Conservation (phyloP, 2,113 vertebrate genomes). For the Cyprinodon brontotheroides region DNA sequence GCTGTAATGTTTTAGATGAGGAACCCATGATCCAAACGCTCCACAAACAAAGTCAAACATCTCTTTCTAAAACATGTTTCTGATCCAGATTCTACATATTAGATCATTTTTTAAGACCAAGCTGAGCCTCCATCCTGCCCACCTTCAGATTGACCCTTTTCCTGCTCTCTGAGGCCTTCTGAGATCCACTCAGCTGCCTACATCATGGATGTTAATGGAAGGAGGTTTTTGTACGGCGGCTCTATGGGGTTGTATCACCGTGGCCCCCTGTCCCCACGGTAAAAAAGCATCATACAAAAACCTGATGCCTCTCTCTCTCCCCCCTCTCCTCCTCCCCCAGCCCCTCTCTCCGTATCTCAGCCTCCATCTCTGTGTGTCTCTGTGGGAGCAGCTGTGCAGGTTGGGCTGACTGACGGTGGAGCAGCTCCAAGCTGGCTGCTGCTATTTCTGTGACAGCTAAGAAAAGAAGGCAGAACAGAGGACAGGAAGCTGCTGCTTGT, state of each 20-base stretch:
- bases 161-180: not conserved
- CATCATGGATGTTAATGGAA: slow-evolving; percentile 31
- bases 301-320: slow-evolving; percentile 26
- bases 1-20: not conserved
- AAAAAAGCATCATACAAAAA: slow-evolving; percentile 89
- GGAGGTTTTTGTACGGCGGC: slow-evolving; percentile 90
- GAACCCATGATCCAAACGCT: not conserved
- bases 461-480: slow-evolving; percentile 42
- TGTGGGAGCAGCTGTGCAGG: slow-evolving; percentile 52
- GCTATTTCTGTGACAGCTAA: slow-evolving; percentile 76
- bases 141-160: not conserved
- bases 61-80: not conserved
- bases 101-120: not conserved
- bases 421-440: slow-evolving; percentile 41
- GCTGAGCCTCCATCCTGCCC: not conserved
- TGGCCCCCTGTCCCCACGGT: slow-evolving; percentile 88
- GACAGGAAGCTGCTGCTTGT: slow-evolving; percentile 16
- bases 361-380: slow-evolving; percentile 49
- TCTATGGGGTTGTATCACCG: slow-evolving; percentile 84
- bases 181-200: slow-evolving; percentile 1
- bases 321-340: slow-evolving; percentile 39
- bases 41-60: not conserved
- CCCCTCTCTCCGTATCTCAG: slow-evolving; percentile 57
- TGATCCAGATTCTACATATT: not conserved
- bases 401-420: slow-evolving; percentile 19